A percentile compares a stretch with the other conserved stretches of the same genome.
phyloP scores from a whole-genome alignment of 2,113 vertebrate genomes.

The Alexandromys fortis region DNA sequence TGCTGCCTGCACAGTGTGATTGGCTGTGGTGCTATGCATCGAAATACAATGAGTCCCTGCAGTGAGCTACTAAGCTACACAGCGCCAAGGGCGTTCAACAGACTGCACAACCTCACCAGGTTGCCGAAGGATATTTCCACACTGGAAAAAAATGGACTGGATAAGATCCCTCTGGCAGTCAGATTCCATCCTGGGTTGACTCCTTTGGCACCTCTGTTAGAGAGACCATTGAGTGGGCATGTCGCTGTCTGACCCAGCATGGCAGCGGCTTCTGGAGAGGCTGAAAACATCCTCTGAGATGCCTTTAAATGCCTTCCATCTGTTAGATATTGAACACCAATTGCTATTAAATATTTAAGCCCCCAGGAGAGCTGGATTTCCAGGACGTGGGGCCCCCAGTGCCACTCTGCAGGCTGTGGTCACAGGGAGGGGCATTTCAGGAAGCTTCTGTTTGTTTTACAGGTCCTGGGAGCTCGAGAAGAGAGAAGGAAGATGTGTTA shows the following conservation, averaged over 20 bases:
- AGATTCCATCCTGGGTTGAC: not conserved
- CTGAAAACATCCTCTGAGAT: conserved; percentile 31
- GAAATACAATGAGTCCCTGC: not conserved
- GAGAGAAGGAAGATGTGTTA: conserved; percentile 92
- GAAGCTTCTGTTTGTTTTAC: conserved; percentile 78
- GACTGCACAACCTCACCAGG: not conserved
- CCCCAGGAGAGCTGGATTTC: conserved; percentile 43
- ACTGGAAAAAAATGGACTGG: not conserved
- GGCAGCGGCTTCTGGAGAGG: not conserved
- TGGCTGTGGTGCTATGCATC: not conserved
- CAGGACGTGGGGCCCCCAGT: conserved; percentile 41
- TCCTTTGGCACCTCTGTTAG: not conserved
- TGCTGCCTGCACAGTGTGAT: not conserved
- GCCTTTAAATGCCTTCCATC: conserved; percentile 51
- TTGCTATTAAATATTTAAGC: conserved; percentile 70
- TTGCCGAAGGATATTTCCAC: not conserved
- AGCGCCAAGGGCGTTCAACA: not conserved
- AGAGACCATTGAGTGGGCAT: conserved; percentile 41
- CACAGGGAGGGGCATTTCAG: not conserved
- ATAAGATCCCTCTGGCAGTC: not conserved
- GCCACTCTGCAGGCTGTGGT: not conserved
- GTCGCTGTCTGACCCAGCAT: not conserved
- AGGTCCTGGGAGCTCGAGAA: conserved; percentile 88
- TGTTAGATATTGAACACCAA: conserved; percentile 61
- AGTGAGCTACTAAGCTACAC: not conserved